Evolutionary conservation across 2,888 invertebrate genomes (phyloP).

Genomic region (Baronia brevicornis): DNA sequence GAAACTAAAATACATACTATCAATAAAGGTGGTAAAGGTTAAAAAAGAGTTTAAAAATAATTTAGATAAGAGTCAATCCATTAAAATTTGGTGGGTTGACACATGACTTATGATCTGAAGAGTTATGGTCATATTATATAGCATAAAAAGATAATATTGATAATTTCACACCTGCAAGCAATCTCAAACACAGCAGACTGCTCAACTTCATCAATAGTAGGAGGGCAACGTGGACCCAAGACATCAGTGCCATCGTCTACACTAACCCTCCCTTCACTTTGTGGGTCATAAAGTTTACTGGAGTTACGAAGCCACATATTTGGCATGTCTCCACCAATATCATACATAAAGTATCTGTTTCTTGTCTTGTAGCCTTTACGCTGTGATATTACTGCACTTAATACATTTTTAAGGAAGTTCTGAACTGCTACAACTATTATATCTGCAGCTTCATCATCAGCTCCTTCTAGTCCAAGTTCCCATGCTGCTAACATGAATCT

Average conservation of each 20-base stretch:
- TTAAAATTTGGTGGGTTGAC: no score
- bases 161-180: slow-evolving; percentile 74
- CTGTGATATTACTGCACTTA: slow-evolving; percentile 85
- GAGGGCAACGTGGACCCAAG: slow-evolving; percentile 80
- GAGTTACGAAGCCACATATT: slow-evolving; percentile 89
- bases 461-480: slow-evolving; percentile 91
- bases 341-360: slow-evolving; percentile 84
- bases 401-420: slow-evolving; percentile 87
- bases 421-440: slow-evolving; percentile 87
- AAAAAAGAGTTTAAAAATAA: slow-evolving; percentile 9
- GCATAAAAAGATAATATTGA: background rate
- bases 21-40: no score
- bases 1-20: background rate
- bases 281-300: slow-evolving; percentile 77
- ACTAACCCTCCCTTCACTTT: slow-evolving; percentile 73
- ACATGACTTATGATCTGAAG: no score
- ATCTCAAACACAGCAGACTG: slow-evolving; percentile 84
- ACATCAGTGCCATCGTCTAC: slow-evolving; percentile 78
- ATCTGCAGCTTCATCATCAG: slow-evolving; percentile 88
- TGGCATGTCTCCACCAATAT: slow-evolving; percentile 84
- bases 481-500: slow-evolving; percentile 90
- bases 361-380: slow-evolving; percentile 87
- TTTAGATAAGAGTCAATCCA: slow-evolving; percentile 6
- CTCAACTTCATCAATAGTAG: slow-evolving; percentile 83
- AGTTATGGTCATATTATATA: background rate